These are phyloP conservation scores for Eulemur coronatus DNA, from an alignment of 2,797 vertebrate genomes.

Conservation along the genomic window DNA sequence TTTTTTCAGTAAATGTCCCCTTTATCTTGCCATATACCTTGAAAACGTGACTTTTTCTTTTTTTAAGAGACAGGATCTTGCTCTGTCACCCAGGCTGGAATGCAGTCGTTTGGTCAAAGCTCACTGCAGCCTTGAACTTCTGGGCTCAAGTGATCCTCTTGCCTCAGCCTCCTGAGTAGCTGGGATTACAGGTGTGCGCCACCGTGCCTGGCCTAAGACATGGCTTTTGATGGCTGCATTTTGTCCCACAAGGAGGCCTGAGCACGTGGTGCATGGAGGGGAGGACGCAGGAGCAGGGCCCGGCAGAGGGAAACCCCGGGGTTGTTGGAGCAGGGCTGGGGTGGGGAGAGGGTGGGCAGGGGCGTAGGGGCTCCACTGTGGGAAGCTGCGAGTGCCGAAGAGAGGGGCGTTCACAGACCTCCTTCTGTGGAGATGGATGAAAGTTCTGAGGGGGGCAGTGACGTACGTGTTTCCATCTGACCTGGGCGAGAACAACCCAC, in stretches of 20 bases:
- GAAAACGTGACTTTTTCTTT: neutral
- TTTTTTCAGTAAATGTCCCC: fast-evolving
- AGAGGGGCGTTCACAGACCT: neutral
- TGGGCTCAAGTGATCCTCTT: neutral
- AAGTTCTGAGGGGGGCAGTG: neutral
- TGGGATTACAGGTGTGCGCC: neutral
- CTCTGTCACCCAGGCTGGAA: neutral
- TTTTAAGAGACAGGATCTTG: neutral
- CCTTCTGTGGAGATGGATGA: neutral
- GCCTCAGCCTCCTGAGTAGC: neutral
- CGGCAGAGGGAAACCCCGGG: neutral
- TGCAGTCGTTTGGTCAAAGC: neutral
- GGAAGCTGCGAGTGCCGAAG: neutral
- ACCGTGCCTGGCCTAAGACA: neutral
- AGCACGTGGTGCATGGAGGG: neutral
- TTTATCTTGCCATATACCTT: fast-evolving
- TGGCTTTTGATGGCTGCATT: fast-evolving
- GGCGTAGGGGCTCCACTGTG: neutral
- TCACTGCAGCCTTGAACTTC: neutral
- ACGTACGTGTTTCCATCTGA: fast-evolving
- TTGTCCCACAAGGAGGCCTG: neutral
- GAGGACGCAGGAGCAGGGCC: neutral
- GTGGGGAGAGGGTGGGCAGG: neutral
- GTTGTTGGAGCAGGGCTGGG: fast-evolving
- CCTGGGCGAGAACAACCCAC: neutral